Conservation (phyloP, 2,797 vertebrate species). For the Sebastes oblongus region DNA sequence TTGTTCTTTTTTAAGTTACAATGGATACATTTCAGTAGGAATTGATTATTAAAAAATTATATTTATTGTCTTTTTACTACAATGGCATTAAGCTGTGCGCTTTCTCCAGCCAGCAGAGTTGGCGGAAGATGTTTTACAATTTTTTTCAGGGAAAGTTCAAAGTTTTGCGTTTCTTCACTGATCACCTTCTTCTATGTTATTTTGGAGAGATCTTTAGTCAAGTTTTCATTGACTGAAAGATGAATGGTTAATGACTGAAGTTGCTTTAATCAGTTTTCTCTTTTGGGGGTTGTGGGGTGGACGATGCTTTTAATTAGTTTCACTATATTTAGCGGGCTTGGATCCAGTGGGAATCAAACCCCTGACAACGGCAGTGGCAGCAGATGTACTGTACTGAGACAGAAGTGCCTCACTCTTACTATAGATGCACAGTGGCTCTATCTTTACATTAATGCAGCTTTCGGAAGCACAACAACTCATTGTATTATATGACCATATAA, state of each 20-base stretch:
- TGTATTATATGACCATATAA: background rate
- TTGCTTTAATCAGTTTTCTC: constrained; percentile 11
- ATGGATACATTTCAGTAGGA: background rate
- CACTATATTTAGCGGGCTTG: constrained; percentile 51
- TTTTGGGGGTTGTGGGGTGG: background rate
- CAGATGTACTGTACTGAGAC: background rate
- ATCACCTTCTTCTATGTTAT: background rate
- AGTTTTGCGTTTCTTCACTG: background rate
- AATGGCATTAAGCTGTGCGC: background rate
- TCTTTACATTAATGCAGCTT: background rate
- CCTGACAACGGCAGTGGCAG: constrained; percentile 3
- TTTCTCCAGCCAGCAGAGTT: background rate
- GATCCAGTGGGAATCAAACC: constrained; percentile 46
- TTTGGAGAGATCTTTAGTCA: background rate
- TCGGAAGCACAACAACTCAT: background rate
- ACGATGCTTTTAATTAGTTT: constrained; percentile 53
- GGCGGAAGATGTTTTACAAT: background rate
- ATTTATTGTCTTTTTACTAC: background rate
- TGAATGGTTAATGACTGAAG: constrained; percentile 20
- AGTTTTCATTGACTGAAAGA: background rate
- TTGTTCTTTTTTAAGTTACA: no score
- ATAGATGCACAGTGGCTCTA: background rate
- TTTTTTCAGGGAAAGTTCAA: background rate
- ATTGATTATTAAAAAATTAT: background rate
- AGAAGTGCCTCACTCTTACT: background rate